phyloP scores from a whole-genome alignment of 1,140 invertebrate species.

The Oreohelix idahoensis region DNA sequence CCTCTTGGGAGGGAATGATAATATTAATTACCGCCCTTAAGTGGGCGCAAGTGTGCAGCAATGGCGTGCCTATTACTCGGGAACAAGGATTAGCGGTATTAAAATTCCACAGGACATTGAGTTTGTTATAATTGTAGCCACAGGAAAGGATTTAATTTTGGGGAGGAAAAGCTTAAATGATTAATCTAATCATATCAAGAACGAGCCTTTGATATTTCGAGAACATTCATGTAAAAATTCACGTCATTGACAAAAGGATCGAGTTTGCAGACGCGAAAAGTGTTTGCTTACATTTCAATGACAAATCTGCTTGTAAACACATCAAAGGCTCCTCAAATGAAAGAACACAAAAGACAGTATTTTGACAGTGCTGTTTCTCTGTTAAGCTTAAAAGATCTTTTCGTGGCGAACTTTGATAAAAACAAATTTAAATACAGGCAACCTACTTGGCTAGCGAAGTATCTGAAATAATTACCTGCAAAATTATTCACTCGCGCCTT shows the following conservation, averaged over 20 bases:
- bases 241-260: not conserved
- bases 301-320: not conserved
- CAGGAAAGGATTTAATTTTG: not conserved
- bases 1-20: not conserved
- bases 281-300: slow-evolving; percentile 10
- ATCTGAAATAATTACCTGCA: not conserved
- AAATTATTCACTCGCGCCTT: not conserved
- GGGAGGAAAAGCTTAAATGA: not conserved
- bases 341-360: not conserved
- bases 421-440: not conserved
- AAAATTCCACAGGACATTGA: not conserved
- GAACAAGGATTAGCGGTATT: not conserved
- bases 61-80: not conserved
- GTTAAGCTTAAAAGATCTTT: not conserved
- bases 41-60: not conserved
- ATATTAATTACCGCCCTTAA: not conserved
- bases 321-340: not conserved
- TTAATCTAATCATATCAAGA: not conserved
- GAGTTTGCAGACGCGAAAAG: not conserved
- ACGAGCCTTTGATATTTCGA: not conserved
- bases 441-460: not conserved
- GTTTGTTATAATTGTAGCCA: not conserved
- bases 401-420: not conserved
- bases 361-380: not conserved
- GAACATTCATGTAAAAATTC: not conserved